These are phyloP conservation scores for Tangara arthus DNA, from an alignment of 2,797 vertebrate genomes.

Conservation along the genomic window DNA sequence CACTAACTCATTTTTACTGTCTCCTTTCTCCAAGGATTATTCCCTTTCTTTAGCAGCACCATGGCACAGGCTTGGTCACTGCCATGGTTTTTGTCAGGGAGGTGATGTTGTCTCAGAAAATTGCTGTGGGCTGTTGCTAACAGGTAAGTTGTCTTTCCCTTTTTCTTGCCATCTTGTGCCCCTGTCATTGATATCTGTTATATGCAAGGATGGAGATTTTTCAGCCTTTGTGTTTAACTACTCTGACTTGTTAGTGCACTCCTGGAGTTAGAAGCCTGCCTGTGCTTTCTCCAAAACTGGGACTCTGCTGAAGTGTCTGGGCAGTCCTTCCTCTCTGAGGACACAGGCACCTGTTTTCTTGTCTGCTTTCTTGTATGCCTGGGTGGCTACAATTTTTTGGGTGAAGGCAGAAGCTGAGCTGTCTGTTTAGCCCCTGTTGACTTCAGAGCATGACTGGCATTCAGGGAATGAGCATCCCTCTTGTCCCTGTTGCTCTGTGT, in stretches of 20 bases:
- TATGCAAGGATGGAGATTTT: background rate
- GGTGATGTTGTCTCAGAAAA: rapidly evolving
- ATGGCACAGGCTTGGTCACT: background rate
- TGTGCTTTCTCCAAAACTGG: background rate
- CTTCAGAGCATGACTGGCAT: background rate
- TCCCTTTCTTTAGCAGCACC: background rate
- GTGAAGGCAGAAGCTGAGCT: background rate
- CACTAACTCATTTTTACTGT: background rate
- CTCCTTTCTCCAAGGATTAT: background rate
- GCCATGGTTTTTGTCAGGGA: background rate
- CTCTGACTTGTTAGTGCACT: background rate
- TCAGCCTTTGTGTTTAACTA: background rate
- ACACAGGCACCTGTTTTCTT: background rate
- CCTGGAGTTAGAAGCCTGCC: rapidly evolving
- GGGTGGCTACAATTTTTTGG: background rate
- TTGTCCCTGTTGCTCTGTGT: background rate
- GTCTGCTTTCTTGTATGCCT: background rate
- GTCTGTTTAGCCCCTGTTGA: background rate
- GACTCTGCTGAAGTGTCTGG: background rate
- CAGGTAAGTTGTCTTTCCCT: background rate
- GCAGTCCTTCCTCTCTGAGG: background rate
- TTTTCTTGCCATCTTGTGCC: background rate
- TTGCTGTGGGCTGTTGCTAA: background rate
- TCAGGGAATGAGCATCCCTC: background rate
- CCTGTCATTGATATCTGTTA: background rate